phyloP scores from a whole-genome alignment of 2,113 vertebrate species.

The Heterocephalus glaber region DNA sequence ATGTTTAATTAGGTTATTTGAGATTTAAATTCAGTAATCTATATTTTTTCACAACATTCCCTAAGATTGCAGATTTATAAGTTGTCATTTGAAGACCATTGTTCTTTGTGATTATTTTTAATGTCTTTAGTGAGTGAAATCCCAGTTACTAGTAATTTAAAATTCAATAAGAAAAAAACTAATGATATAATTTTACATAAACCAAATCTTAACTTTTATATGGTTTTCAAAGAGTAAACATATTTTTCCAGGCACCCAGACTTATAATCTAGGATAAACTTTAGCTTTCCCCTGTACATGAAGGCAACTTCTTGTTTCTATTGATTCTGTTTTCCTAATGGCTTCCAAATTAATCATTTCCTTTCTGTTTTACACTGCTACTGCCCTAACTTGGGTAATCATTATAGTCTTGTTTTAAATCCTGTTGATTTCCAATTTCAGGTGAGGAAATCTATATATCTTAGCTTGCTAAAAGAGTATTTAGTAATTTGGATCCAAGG shows the following conservation, averaged over 20 bases:
- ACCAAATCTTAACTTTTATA: neutral
- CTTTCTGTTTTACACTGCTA: slow-evolving; percentile 13
- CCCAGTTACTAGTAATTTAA: neutral
- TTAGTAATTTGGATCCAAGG: neutral
- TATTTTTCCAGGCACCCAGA: neutral
- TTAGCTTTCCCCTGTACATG: neutral
- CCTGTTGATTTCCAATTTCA: slow-evolving; percentile 42
- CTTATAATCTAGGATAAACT: neutral
- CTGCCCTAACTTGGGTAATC: slow-evolving; percentile 26
- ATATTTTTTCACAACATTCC: neutral
- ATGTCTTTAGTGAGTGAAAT: neutral
- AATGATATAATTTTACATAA: neutral
- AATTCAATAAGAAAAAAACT: neutral
- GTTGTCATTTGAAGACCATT: neutral
- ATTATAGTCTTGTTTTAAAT: slow-evolving; percentile 41
- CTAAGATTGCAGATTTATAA: neutral
- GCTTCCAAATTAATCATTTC: slow-evolving; percentile 60
- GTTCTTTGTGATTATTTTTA: neutral
- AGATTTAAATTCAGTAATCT: neutral
- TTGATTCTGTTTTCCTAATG: slow-evolving; percentile 26
- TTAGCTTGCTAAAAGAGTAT: neutral
- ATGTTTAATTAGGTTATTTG: neutral
- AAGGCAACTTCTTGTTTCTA: neutral
- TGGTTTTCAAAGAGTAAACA: neutral
- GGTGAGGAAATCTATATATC: slow-evolving; percentile 38